Conservation (phyloP, 2,797 vertebrate genomes). For the Pangasius djambal region DNA sequence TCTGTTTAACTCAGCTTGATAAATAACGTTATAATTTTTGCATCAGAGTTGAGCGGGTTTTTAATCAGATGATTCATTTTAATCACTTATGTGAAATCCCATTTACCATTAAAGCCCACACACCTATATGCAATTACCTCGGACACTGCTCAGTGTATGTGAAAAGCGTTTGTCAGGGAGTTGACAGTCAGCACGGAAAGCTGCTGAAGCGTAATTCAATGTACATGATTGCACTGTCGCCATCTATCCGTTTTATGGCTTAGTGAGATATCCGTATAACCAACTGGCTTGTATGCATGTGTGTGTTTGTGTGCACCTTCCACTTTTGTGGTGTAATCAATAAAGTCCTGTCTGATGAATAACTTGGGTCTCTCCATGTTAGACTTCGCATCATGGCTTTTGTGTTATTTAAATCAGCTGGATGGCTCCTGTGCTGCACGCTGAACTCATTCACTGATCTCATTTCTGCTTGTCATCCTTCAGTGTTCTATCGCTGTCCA, state of each 20-base stretch:
- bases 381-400: conserved; percentile 12
- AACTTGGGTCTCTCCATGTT: conserved; percentile 14
- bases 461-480: conserved; percentile 33
- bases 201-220: conserved; percentile 38
- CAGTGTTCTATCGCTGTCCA: conserved; percentile 23
- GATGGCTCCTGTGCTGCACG: neutral
- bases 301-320: conserved; percentile 30
- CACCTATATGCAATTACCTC: conserved; percentile 7
- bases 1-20: conserved; percentile 1
- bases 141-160: conserved; percentile 10
- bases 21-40: neutral
- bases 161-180: conserved; percentile 11
- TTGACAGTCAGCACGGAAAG: conserved; percentile 39
- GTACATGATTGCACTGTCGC: conserved; percentile 48
- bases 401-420: conserved; percentile 41
- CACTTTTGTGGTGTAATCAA: conserved; percentile 10
- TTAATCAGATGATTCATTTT: conserved; percentile 20
- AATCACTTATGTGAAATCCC: conserved; percentile 28
- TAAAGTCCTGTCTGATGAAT: conserved; percentile 39
- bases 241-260: conserved; percentile 41
- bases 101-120: neutral
- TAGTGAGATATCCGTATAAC: conserved; percentile 29
- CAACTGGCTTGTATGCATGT: conserved; percentile 20
- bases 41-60: conserved; percentile 8
- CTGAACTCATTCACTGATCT: conserved; percentile 15